Percentiles rank a stretch among this genome's conserved stretches.
Evolutionary conservation across 2,888 invertebrate genomes (phyloP).

Genomic region (Cephalotes varians): DNA sequence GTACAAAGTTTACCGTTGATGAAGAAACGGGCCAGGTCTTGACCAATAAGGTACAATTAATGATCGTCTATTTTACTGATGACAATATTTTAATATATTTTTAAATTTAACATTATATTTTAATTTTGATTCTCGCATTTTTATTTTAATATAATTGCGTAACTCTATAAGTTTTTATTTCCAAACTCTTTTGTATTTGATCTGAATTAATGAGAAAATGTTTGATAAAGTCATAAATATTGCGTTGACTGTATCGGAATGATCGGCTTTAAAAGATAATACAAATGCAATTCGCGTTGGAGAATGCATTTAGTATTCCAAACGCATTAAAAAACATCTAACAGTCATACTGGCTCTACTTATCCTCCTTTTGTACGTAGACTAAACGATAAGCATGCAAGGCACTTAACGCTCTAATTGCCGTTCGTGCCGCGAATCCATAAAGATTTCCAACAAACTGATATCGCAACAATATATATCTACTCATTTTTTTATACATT

Average conservation of each 20-base stretch:
- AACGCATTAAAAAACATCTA: constrained; percentile 20
- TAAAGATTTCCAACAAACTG: constrained; percentile 32
- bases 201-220: neutral
- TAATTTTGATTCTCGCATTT: neutral
- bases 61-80: neutral
- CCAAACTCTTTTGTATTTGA: neutral
- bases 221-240: neutral
- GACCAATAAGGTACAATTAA: constrained; percentile 91
- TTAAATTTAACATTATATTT: neutral
- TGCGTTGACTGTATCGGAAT: neutral
- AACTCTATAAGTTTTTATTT: neutral
- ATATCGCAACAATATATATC: neutral
- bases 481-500: neutral
- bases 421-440: constrained; percentile 14
- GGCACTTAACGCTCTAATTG: constrained; percentile 33
- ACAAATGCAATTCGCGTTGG: constrained; percentile 3
- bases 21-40: constrained; percentile 98
- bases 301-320: constrained; percentile 7
- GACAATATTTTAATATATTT: neutral
- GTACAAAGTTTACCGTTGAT: constrained; percentile 97
- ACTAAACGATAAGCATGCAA: constrained; percentile 40
- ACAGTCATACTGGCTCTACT: neutral
- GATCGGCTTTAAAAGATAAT: neutral
- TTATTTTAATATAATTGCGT: neutral
- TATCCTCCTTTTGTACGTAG: neutral